phyloP scores from a whole-genome alignment of 2,888 invertebrate genomes.

The Mycalesis mineus region DNA sequence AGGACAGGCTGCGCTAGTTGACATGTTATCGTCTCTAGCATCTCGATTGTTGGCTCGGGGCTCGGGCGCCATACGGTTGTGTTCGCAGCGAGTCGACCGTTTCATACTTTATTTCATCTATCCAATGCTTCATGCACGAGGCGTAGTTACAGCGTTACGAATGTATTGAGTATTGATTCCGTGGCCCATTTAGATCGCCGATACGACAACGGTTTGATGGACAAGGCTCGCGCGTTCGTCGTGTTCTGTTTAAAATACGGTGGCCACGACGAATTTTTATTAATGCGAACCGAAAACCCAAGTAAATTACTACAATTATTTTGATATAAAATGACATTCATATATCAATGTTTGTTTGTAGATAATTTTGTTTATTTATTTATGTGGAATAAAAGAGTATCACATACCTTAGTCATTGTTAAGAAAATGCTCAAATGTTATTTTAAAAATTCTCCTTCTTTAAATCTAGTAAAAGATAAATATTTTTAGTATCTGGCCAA shows the following conservation, averaged over 20 bases:
- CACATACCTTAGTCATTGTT: too few relatives aligned
- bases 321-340: too few relatives aligned
- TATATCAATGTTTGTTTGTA: too few relatives aligned
- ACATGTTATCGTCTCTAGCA: constrained; percentile 66
- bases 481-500: too few relatives aligned
- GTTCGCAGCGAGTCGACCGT: constrained; percentile 33
- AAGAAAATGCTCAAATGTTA: too few relatives aligned
- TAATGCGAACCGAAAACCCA: background rate
- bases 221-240: constrained; percentile 54
- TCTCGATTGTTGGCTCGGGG: constrained; percentile 67
- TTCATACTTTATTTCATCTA: constrained; percentile 67
- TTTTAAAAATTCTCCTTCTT: too few relatives aligned
- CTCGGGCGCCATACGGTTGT: constrained; percentile 32
- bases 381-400: too few relatives aligned
- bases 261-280: background rate
- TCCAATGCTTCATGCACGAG: constrained; percentile 60
- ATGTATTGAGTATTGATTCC: constrained; percentile 59
- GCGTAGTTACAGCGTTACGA: constrained; percentile 54
- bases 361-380: too few relatives aligned
- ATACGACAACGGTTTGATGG: constrained; percentile 64
- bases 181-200: constrained; percentile 70
- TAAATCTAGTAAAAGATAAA: too few relatives aligned
- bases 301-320: too few relatives aligned
- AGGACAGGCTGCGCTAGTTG: constrained; percentile 68
- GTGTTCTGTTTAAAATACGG: constrained; percentile 25